phyloP scores from a whole-genome alignment of 2,888 invertebrate species.

The Seladonia tumulorum region DNA sequence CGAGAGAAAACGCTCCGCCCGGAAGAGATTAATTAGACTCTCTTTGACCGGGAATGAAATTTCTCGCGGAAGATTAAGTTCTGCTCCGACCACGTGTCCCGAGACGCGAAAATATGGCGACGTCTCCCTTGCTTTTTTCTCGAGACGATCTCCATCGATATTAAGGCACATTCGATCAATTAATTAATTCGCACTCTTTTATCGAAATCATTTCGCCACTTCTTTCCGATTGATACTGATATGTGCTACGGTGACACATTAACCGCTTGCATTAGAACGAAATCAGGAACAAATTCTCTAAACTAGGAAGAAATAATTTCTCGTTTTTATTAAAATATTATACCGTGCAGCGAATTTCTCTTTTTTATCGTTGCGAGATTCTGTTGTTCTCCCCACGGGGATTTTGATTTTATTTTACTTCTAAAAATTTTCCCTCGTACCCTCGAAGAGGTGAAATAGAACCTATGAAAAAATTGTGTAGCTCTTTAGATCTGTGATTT shows the following conservation, averaged over 20 bases:
- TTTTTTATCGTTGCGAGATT: too few species aligned
- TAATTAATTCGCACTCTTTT: background rate
- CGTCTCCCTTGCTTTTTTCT: background rate
- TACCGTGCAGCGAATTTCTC: too few species aligned
- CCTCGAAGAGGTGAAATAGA: background rate
- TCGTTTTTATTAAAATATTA: too few species aligned
- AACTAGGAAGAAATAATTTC: too few species aligned
- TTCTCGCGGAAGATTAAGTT: conserved; percentile 2
- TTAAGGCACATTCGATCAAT: background rate
- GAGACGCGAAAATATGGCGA: background rate
- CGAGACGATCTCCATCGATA: background rate
- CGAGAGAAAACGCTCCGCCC: background rate
- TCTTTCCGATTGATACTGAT: too few species aligned
- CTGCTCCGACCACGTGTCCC: background rate
- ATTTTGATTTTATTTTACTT: too few species aligned
- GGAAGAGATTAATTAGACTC: conserved; percentile 19
- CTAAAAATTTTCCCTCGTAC: background rate
- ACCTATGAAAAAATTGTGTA: background rate
- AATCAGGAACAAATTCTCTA: too few species aligned
- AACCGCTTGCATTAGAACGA: too few species aligned
- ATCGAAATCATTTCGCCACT: background rate
- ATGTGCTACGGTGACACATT: too few species aligned
- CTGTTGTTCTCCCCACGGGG: too few species aligned
- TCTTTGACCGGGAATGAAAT: conserved; percentile 6
- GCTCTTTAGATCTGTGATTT: background rate